Evolutionary conservation across 2,113 vertebrate genomes (phyloP).

Genomic region (Carettochelys insculpta): DNA sequence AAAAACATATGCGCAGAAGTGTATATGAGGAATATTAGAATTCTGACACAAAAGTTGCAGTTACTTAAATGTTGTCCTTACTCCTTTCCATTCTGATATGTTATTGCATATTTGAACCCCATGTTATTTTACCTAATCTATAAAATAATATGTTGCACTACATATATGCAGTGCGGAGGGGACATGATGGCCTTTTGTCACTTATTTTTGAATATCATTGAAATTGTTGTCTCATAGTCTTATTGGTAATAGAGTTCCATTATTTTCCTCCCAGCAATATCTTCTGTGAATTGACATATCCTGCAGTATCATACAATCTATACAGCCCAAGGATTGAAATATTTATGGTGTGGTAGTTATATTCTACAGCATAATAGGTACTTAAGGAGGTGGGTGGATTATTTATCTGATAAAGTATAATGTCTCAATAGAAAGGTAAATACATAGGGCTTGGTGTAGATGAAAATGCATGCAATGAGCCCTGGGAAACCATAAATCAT

Average conservation of each 20-base stretch:
- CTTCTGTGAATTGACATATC: background rate
- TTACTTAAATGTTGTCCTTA: background rate
- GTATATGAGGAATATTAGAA: background rate
- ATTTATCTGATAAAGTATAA: background rate
- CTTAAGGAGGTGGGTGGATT: background rate
- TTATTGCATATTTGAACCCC: background rate
- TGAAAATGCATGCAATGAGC: background rate
- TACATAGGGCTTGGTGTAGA: background rate
- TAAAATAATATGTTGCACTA: background rate
- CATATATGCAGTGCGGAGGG: background rate
- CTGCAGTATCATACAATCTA: background rate
- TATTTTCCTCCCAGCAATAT: background rate
- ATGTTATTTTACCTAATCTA: background rate
- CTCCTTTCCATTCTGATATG: background rate
- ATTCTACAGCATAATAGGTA: background rate
- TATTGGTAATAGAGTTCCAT: background rate
- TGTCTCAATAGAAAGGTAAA: background rate
- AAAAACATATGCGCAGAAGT: slow-evolving; percentile 10
- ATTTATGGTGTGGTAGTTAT: background rate
- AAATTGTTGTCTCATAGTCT: background rate
- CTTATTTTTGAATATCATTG: background rate
- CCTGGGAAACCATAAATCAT: background rate
- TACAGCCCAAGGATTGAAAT: background rate
- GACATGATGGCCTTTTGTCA: background rate
- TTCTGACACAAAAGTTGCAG: background rate